A percentile compares a stretch with the other conserved stretches of the same genome.
Conservation (phyloP, 2,113 vertebrate genomes). For the Leucopternis melanops region DNA sequence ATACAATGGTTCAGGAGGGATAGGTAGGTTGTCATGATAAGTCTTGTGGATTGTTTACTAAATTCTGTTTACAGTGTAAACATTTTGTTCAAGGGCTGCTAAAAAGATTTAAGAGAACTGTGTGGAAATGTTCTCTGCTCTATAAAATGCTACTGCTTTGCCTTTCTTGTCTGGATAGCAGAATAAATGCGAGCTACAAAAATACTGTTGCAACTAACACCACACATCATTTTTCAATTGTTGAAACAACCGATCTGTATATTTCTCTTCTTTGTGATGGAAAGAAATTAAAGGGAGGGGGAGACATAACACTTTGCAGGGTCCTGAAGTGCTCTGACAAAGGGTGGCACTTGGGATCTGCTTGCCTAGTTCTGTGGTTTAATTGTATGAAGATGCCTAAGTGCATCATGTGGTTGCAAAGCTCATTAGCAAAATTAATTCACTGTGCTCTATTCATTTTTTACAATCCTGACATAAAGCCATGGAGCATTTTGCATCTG, state of each 20-base stretch:
- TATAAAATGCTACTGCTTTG: conserved; percentile 53
- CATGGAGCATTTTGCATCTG: conserved; percentile 11
- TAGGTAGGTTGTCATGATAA: not conserved
- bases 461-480: conserved; percentile 28
- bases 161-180: conserved; percentile 26
- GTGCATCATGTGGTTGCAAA: conserved; percentile 27
- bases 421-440: conserved; percentile 59
- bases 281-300: not conserved
- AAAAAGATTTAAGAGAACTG: conserved; percentile 48
- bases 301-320: not conserved
- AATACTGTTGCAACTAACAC: not conserved
- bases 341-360: not conserved
- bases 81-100: conserved; percentile 26
- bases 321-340: conserved; percentile 10
- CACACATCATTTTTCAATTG: conserved; percentile 24
- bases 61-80: conserved; percentile 18
- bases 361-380: not conserved
- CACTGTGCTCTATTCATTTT: conserved; percentile 46
- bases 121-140: conserved; percentile 40
- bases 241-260: not conserved
- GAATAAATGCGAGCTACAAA: conserved; percentile 43
- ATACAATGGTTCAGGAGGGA: not conserved
- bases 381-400: conserved; percentile 23
- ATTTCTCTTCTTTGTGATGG: not conserved
- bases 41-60: not conserved